Evolutionary conservation across 2,888 invertebrate genomes (phyloP), one percentile per base, ranked within the genome.

Genomic region (Euspilapteryx auroguttella): DNA sequence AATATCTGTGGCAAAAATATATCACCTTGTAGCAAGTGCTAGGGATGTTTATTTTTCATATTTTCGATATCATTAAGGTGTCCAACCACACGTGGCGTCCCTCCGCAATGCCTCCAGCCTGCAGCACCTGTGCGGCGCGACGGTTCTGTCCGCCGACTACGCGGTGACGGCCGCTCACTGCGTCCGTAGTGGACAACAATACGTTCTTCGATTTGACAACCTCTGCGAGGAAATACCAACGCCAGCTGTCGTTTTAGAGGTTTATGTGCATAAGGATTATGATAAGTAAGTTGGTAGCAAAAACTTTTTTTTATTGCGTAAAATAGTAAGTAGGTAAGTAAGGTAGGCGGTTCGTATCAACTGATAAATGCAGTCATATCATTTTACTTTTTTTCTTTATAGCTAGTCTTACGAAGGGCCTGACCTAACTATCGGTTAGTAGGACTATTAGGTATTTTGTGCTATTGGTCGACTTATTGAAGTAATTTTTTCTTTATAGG

Each of bases 111-210:
- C 52, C 2, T 49, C 37, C 14, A 47, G 29, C n/a, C 32, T 32
- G 4, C 35, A 47, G 5, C 75, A 73, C 32, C 33, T 66, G 3
- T 77, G 76, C 33, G 73, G 71, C 0, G 59, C 61, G 2, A 53
- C 55, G 2, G 29, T 75, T 2, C 33, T 77, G 4, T 48, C 61
- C 2, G 35, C 44, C 4, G 28, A 46, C 2, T 45, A 41, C 15
- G 66, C 68, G 0, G 14, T 75, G 21, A 75, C 76, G 4, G 68
- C 73, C 1, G 75, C 75, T 1, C 76, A 77, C 35, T 77, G 76
- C 37, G 50, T 63, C 2, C 25, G 37, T 8, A 30, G 30, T 8
- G 35, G 47, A 5, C 21, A 39, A 0, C 37, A 53, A 6, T 75
- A 68, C 29, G 8, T 34, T 2, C 31, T 76, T 9, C 44, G 45